Evolutionary conservation across 37 sponge, comb jelly and placozoan species (phyloP).

Genomic region (Halichondria panicea): DNA sequence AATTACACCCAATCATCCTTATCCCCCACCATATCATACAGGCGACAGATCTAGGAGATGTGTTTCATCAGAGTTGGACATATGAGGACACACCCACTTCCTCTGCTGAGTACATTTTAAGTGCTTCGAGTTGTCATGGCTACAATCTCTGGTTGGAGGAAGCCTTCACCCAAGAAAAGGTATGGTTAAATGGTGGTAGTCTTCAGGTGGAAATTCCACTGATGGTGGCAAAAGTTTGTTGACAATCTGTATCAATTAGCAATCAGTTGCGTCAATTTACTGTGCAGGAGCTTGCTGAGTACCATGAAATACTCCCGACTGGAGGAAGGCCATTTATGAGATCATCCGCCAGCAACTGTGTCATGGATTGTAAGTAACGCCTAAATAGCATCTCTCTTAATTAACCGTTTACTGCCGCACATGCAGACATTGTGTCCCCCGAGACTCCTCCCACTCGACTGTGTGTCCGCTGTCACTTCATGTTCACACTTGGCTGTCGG

Average conservation of each 20-base stretch:
- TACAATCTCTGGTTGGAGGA: constrained; percentile 17
- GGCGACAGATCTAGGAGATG: constrained; percentile 28
- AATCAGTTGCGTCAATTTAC: neutral
- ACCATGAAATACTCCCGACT: too few relatives aligned
- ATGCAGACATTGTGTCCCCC: neutral
- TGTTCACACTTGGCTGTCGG: neutral
- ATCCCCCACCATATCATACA: neutral
- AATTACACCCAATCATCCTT: neutral
- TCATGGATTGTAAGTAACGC: neutral
- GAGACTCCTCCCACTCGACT: neutral
- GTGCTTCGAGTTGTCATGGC: neutral
- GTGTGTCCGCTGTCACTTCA: neutral
- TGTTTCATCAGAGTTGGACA: constrained; percentile 39
- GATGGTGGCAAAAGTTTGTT: too few relatives aligned
- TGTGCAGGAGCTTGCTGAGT: neutral
- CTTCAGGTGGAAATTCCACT: too few relatives aligned
- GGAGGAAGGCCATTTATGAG: neutral
- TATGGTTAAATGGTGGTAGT: neutral
- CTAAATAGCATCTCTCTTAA: neutral
- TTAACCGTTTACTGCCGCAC: neutral
- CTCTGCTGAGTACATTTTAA: too few relatives aligned
- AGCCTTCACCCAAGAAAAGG: constrained; percentile 10
- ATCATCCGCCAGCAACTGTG: neutral
- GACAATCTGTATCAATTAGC: too few relatives aligned
- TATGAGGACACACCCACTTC: neutral